These are phyloP conservation scores for Macrotus californicus DNA, from an alignment of 2,113 vertebrate genomes.

Conservation along the genomic window DNA sequence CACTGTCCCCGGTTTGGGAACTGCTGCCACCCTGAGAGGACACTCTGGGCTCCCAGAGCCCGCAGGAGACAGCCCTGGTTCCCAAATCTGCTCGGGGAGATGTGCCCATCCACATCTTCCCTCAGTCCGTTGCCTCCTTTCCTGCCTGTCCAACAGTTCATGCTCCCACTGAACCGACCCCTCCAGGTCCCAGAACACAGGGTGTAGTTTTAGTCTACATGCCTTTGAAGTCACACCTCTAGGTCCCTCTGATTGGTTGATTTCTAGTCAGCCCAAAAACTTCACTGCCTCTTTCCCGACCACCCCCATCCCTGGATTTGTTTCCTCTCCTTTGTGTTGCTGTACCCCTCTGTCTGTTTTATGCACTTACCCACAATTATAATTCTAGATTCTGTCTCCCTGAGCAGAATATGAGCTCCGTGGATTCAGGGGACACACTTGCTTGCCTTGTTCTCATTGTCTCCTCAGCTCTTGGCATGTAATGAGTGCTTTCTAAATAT, in stretches of 20 bases:
- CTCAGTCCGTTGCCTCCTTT: neutral
- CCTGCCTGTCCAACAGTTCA: neutral
- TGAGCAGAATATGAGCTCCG: neutral
- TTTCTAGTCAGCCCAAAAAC: neutral
- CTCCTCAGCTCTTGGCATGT: neutral
- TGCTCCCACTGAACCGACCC: accelerated
- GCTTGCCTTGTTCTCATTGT: neutral
- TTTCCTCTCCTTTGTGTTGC: neutral
- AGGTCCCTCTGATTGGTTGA: neutral
- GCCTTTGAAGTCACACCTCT: neutral
- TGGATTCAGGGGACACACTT: neutral
- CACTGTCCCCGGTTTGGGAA: neutral
- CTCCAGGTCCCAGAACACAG: neutral
- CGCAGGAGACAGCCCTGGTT: neutral
- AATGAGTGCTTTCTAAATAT: neutral
- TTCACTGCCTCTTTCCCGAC: neutral
- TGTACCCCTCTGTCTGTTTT: neutral
- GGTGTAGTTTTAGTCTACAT: accelerated
- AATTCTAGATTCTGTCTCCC: neutral
- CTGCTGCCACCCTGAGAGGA: neutral
- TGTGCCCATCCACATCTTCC: neutral
- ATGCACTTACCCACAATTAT: neutral
- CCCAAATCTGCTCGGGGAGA: neutral
- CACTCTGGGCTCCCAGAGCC: neutral
- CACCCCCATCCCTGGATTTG: no score